Evolutionary conservation across 2,888 invertebrate species (phyloP).

Genomic region (Asteroscopus sphinx): DNA sequence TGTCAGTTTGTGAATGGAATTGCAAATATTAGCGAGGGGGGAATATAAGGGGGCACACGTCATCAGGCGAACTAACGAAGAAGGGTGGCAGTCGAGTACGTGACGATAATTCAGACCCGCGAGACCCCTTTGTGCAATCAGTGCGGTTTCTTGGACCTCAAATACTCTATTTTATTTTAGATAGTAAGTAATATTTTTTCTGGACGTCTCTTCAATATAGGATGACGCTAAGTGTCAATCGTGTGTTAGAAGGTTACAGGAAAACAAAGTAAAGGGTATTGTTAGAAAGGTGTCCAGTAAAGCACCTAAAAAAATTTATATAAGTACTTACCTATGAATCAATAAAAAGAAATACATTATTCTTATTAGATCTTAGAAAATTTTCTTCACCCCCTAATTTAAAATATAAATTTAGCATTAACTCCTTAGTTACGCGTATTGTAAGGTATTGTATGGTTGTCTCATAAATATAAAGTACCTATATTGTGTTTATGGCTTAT

Average conservation of each 20-base stretch:
- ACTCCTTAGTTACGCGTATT: too few species aligned
- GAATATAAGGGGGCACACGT: conserved; percentile 57
- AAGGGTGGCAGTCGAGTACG: conserved; percentile 74
- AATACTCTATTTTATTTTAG: conserved; percentile 68
- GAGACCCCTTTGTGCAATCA: conserved; percentile 89
- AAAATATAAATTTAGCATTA: too few species aligned
- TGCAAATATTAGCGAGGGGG: conserved; percentile 52
- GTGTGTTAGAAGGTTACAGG: background rate
- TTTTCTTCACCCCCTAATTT: too few species aligned
- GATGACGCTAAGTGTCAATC: background rate
- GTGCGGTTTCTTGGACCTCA: conserved; percentile 82
- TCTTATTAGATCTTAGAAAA: too few species aligned
- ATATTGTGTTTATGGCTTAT: too few species aligned
- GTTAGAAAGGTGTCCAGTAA: too few species aligned
- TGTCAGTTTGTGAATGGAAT: conserved; percentile 58
- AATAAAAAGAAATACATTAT: too few species aligned
- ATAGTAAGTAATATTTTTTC: conserved; percentile 67
- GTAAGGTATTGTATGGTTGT: too few species aligned
- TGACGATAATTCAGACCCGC: conserved; percentile 85
- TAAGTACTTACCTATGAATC: too few species aligned
- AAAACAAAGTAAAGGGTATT: too few species aligned
- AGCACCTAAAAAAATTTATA: too few species aligned
- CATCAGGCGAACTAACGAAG: conserved; percentile 80
- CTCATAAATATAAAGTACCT: too few species aligned
- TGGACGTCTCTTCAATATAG: conserved; percentile 39